Evolutionary conservation across 1,140 invertebrate species (phyloP).

Genomic region (Lordiphosa collinella): DNA sequence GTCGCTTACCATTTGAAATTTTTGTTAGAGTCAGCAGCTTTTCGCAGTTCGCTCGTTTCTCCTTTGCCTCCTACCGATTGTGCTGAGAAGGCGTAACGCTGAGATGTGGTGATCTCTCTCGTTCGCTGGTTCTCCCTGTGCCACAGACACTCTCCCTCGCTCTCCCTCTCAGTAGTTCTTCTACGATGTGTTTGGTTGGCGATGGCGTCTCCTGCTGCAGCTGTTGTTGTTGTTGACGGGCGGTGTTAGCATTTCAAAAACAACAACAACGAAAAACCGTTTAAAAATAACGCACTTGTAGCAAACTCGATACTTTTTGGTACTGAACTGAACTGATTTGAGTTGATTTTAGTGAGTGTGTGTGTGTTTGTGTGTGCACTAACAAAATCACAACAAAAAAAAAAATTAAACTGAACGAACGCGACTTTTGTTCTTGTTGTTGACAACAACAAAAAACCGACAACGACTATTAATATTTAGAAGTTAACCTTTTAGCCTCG

Average conservation of each 20-base stretch:
- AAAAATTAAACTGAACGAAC: slow-evolving; percentile 17
- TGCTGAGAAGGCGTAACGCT: slow-evolving; percentile 59
- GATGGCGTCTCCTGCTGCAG: slow-evolving; percentile 18
- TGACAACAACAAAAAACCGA: slow-evolving; percentile 58
- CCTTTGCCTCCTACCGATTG: slow-evolving; percentile 25
- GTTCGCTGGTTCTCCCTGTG: slow-evolving; percentile 6
- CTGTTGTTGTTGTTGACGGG: slow-evolving; percentile 12
- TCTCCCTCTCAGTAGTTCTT: slow-evolving; percentile 10
- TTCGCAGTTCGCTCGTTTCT: slow-evolving; percentile 15
- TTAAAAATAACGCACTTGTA: slow-evolving; percentile 53
- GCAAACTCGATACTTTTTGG: no score
- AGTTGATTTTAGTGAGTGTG: not conserved
- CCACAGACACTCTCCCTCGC: slow-evolving; percentile 9
- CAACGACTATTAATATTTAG: slow-evolving; percentile 79
- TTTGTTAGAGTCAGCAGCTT: slow-evolving; percentile 62
- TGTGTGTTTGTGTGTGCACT: slow-evolving; percentile 1
- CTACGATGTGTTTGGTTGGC: slow-evolving; percentile 5
- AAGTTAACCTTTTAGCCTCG: slow-evolving; percentile 79
- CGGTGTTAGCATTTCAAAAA: slow-evolving; percentile 45
- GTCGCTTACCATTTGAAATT: slow-evolving; percentile 65
- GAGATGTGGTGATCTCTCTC: slow-evolving; percentile 30
- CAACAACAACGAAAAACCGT: slow-evolving; percentile 25
- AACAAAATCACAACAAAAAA: slow-evolving; percentile 2
- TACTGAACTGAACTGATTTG: no score
- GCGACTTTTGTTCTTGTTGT: slow-evolving; percentile 45